phyloP scores from a whole-genome alignment of 2,888 invertebrate genomes.

The Eledona agricola region DNA sequence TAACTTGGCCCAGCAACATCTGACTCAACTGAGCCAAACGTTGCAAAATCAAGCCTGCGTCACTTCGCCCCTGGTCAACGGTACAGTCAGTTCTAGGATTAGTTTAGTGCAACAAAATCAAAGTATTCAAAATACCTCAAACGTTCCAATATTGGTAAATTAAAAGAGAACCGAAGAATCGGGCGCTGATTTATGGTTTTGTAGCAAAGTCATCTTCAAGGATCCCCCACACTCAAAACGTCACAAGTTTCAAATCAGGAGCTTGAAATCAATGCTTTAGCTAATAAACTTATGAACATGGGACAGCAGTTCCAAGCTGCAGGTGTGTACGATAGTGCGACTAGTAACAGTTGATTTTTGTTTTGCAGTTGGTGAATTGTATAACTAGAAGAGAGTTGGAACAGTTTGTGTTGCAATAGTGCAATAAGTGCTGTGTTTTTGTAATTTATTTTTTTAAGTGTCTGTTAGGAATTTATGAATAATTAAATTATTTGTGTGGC shows the following conservation, averaged over 20 bases:
- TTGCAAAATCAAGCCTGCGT: constrained; percentile 49
- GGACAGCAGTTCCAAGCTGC: constrained; percentile 80
- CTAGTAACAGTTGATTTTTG: constrained; percentile 1
- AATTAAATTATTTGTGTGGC: too few relatives aligned
- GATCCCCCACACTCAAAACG: constrained; percentile 40
- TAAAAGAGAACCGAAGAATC: too few relatives aligned
- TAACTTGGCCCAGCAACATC: constrained; percentile 54
- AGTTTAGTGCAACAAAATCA: constrained; percentile 64
- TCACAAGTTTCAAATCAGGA: constrained; percentile 56
- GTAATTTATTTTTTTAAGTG: too few relatives aligned
- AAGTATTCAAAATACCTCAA: constrained; percentile 64
- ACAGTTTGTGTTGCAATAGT: too few relatives aligned
- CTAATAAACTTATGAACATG: constrained; percentile 83
- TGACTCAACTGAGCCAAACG: constrained; percentile 51
- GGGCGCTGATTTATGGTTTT: too few relatives aligned
- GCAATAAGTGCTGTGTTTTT: too few relatives aligned
- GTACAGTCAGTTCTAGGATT: constrained; percentile 61
- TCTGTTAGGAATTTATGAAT: too few relatives aligned
- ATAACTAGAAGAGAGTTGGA: too few relatives aligned
- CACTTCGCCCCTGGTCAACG: constrained; percentile 56
- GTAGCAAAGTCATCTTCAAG: constrained; percentile 51
- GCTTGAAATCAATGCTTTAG: constrained; percentile 79
- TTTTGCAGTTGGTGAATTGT: neutral
- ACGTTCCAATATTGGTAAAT: constrained; percentile 76
- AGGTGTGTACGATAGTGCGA: too few relatives aligned